Conservation (phyloP, 2,113 vertebrate species). For the Burhinus oedicnemus region DNA sequence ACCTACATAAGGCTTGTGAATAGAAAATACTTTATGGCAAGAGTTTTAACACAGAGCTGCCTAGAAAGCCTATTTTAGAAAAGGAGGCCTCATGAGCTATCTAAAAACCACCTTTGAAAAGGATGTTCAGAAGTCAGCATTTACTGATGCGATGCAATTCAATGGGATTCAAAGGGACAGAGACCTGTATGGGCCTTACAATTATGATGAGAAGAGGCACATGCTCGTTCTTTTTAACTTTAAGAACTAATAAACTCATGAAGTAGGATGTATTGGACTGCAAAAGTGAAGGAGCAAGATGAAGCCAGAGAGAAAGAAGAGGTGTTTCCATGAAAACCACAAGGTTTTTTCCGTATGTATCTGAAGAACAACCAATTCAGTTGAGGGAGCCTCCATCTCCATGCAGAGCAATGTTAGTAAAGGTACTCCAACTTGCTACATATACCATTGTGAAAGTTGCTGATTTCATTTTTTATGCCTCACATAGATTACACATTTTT, state of each 20-base stretch:
- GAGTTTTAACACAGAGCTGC: background rate
- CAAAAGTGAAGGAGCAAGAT: background rate
- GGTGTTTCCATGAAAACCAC: background rate
- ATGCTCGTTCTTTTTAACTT: background rate
- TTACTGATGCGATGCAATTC: background rate
- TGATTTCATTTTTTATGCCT: background rate
- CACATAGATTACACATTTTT: background rate
- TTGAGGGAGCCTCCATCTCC: background rate
- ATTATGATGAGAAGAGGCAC: background rate
- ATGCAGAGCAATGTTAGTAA: background rate
- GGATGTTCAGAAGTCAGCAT: background rate
- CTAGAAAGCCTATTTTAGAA: background rate
- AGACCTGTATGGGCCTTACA: background rate
- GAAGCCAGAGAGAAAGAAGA: background rate
- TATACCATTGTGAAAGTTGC: background rate
- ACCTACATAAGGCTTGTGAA: background rate
- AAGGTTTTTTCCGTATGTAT: background rate
- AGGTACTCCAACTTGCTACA: background rate
- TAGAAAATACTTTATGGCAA: background rate
- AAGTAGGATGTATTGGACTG: background rate
- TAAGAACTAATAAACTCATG: background rate
- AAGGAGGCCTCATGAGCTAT: background rate
- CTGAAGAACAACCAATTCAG: background rate
- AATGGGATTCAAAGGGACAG: too few relatives aligned
- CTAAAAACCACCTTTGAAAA: background rate